Evolutionary conservation across 2,113 vertebrate genomes (phyloP).

Genomic region (Lepus americanus): DNA sequence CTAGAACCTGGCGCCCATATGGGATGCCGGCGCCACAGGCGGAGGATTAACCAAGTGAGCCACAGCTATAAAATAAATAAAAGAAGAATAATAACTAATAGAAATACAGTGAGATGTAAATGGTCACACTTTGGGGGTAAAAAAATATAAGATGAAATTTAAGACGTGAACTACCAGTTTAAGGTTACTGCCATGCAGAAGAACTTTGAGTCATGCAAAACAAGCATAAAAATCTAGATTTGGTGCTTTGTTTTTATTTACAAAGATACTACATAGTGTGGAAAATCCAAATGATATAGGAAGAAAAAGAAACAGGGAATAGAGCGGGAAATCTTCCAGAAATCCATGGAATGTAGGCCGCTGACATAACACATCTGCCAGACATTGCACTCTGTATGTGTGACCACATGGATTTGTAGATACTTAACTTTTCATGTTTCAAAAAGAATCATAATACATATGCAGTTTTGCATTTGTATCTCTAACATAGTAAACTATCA

Average conservation of each 20-base stretch:
- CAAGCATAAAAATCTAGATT: background rate
- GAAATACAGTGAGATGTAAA: background rate
- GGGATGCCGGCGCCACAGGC: no score
- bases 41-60: no score
- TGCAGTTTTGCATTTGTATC: background rate
- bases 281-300: constrained; percentile 4
- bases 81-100: background rate
- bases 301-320: background rate
- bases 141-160: background rate
- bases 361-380: background rate
- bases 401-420: background rate
- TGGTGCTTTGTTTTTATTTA: constrained; percentile 31
- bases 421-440: background rate
- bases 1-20: no score
- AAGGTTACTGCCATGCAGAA: background rate
- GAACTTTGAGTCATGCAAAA: background rate
- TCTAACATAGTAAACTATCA: background rate
- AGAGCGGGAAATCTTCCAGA: background rate
- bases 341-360: background rate
- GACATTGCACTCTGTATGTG: background rate
- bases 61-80: background rate
- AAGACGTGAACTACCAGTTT: background rate
- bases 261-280: background rate
- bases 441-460: background rate
- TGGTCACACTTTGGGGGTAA: background rate